Base-by-base conservation (phyloP, 2,888 invertebrate species). In the Melinopterus prodromus region DNA sequence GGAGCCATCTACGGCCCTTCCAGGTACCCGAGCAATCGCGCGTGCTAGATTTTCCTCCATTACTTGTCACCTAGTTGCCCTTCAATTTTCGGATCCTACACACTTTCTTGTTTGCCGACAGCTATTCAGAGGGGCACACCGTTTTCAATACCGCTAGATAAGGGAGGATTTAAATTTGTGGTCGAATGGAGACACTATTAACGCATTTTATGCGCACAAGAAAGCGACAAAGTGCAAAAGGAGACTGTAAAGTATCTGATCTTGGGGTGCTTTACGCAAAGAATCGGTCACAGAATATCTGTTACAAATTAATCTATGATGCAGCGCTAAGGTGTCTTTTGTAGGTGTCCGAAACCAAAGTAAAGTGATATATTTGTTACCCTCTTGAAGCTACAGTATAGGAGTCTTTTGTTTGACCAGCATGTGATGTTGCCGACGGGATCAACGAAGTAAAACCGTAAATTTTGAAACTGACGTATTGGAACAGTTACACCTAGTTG, bases 11-110 rank as follows among this genome's bases (percentile, higher is more conserved):
- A 53, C 7, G 53, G 53, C 53, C 53, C 53, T 53, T 53, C 53
- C 53, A 53, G 53, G 53, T 53, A 53, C 9, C 53, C 53, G 53
- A 53, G 53, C 53, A 53, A 53, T 53, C 53, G 53, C 53, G 53
- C 53, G 53, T 53, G 53, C 53, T 53, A 53, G 3, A 53, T 53
- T 53, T 53, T 53, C 82, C 53, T 53, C 53, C 53, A 53, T 53
- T 53, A 53, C 53, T 53, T 53, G 53, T 53, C 53, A 53, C 53
- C 53, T 53, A 53, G 9, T 53, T 53, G 53, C 53, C 53, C 53
- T 77, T 80, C 81, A n/a, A 82, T 53, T 53, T 53, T 53, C 81
- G 69, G 26, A 82, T 35, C 81, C 81, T 77, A 82, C 82, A 75
- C 26, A 53, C 69, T 76, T 81, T 72, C 37, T 35, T 37, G 53